phyloP scores from a whole-genome alignment of 2,888 invertebrate genomes.

The Hypolimnas misippus region DNA sequence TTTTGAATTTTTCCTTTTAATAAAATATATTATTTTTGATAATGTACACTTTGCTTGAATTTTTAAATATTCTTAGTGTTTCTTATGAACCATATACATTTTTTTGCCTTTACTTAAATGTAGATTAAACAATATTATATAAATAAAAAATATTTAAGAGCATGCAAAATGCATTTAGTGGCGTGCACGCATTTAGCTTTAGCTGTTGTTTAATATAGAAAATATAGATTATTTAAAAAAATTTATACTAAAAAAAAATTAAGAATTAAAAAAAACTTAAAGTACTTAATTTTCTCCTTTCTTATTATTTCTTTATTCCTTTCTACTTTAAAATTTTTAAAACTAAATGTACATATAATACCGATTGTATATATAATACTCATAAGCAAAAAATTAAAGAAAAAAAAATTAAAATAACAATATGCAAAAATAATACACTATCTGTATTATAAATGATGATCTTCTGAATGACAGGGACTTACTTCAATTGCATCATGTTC shows the following conservation, averaged over 20 bases:
- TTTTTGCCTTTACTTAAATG: neutral
- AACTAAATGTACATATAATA: neutral
- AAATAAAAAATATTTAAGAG: neutral
- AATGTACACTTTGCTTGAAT: no score
- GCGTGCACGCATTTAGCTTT: conserved; percentile 10
- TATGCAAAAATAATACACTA: neutral
- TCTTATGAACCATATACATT: no score
- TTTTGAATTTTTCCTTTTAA: neutral
- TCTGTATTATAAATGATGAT: conserved; percentile 27
- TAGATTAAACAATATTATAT: neutral
- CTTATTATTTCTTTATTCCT: neutral
- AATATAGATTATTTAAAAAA: conserved; percentile 16
- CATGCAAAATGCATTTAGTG: no score
- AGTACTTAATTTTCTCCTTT: neutral
- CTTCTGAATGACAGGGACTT: conserved; percentile 90
- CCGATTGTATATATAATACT: conserved; percentile 12
- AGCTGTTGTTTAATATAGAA: conserved; percentile 21
- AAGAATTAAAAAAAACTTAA: no score
- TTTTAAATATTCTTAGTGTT: no score
- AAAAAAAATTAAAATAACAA: neutral
- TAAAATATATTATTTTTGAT: neutral
- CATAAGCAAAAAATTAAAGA: neutral
- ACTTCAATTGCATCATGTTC: conserved; percentile 99
- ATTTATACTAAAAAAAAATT: conserved; percentile 2
- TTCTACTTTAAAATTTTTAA: neutral